Evolutionary conservation across 2,888 invertebrate genomes (phyloP), one percentile per base, ranked within the genome.

Genomic region (Drosophila paracracens): DNA sequence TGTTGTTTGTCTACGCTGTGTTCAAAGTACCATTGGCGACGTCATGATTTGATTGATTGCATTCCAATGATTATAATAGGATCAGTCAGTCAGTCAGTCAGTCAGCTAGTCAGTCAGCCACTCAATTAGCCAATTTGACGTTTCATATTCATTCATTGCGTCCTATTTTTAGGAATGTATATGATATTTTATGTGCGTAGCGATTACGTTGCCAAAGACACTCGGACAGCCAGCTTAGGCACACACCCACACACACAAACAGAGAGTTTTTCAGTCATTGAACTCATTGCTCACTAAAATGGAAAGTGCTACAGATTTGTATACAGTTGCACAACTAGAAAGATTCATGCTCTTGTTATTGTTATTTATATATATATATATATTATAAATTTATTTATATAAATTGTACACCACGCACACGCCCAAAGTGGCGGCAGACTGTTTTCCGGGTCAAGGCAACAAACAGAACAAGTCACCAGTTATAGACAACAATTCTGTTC

Each of bases 401-500:
- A 59, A 40, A 51, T 21, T 38, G 21, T 40, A 25, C 65, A 53
- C 31, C 48, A 65, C 56, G 53, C 58, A 76, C 76, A 76, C 67
- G 48, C 57, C 58, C 62, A 48, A 70, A 46, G 35, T 36, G 46
- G 29, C 56, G 59, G 40, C 70, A 27, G 53, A 48, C 35, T 59
- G 33, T 62, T 81, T 81, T 79, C 70, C 78, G 71, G 84, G 83
- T 84, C 83, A 83, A 83, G 84, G 84, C 72, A 66, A 73, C 35
- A 40, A 66, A 68, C 35, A 40, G 36, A 56, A 7, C 31, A 60
- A 61, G 48, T 35, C 21, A 57, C 57, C 58, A 62, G 51, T 64
- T 66, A 27, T 50, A 61, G 54, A 31, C 53, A 54, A 43, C 51
- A 51, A 56, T 38, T 33, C 31, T 21, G 38, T 36, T 27, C 33